Evolutionary conservation across 37 sponge, comb jelly and placozoan genomes (phyloP), one percentile per base, ranked within the genome.

Genomic region (Aphrocallistes beatrix): DNA sequence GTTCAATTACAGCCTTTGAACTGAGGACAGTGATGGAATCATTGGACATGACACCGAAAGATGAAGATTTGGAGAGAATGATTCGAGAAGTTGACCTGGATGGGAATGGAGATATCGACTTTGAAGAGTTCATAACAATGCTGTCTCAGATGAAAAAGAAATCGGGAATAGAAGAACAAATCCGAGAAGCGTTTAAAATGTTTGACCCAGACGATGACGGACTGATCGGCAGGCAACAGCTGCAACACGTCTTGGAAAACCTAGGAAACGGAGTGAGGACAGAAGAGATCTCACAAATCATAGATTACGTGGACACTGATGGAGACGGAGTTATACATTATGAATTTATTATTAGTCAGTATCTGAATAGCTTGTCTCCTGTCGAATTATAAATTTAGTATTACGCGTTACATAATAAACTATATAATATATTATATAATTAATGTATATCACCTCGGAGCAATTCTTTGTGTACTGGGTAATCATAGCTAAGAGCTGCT

Each of bases 171-270:
- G 98, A 97, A 89, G 98, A 97, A 48, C 96, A 97, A 85, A 95
- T 97, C 81, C 85, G 92, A 3, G 95, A 97, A 82, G 99, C 99
- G 19, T 97, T 97, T 85, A 89, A 93, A 1, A 94, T 99, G 21
- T 99, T 99, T 86, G 97, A 99, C 88, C 94, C 96, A 90, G 99
- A 99, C 85, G 96, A 97, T n/a, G 96, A 99, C 84, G 99, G 99
- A n/a, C 93, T 92, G 83, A 99, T 99, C 84, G 92, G 94, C 0
- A 95, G 95, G 42, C 93, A 97, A 1, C 96, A 99, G 85, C 90
- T 99, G 36, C 88, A 93, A 10, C 99, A 99, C 84, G 99, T 95
- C 39, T 94, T 96, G 96, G 91, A 90, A 81, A 95, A 96, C 86
- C 94, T 99, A 10, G 99, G 96, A 0, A 97, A 99, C 91, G 96